Conservation (phyloP, 2,113 vertebrate species). For the Passer domesticus region DNA sequence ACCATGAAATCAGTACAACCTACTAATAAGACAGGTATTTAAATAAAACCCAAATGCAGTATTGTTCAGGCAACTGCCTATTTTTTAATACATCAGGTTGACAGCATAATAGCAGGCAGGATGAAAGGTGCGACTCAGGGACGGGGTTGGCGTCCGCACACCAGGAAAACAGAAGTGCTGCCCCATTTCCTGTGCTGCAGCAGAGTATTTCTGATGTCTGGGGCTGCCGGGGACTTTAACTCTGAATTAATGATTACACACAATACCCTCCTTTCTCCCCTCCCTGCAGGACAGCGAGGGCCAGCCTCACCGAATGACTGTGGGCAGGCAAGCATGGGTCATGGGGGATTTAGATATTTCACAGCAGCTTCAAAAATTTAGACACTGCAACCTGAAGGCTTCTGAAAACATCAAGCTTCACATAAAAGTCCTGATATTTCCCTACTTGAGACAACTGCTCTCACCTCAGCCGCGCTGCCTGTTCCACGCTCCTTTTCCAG, state of each 20-base stretch:
- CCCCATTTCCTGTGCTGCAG: constrained; percentile 57
- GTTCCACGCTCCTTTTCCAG: constrained; percentile 45
- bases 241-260: constrained; percentile 66
- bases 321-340: constrained; percentile 47
- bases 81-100: constrained; percentile 47
- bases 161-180: constrained; percentile 64
- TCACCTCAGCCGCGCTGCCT: neutral
- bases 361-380: constrained; percentile 48
- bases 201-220: constrained; percentile 61
- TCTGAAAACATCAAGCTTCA: constrained; percentile 24
- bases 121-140: constrained; percentile 52
- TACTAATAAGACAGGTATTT: constrained; percentile 55
- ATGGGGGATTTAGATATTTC: constrained; percentile 47
- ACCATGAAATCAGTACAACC: constrained; percentile 17
- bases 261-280: constrained; percentile 64
- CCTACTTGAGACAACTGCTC: constrained; percentile 10
- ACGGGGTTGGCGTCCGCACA: constrained; percentile 35
- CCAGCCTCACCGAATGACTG: constrained; percentile 31
- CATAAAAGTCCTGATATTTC: constrained; percentile 19
- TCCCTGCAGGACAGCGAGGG: constrained; percentile 53
- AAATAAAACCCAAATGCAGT: constrained; percentile 54
- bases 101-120: constrained; percentile 45
- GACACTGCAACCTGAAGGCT: constrained; percentile 51
- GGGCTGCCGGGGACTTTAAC: constrained; percentile 52
- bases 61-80: constrained; percentile 48